These are phyloP conservation scores for Riparia riparia DNA, from an alignment of 2,113 vertebrate species.

Conservation along the genomic window DNA sequence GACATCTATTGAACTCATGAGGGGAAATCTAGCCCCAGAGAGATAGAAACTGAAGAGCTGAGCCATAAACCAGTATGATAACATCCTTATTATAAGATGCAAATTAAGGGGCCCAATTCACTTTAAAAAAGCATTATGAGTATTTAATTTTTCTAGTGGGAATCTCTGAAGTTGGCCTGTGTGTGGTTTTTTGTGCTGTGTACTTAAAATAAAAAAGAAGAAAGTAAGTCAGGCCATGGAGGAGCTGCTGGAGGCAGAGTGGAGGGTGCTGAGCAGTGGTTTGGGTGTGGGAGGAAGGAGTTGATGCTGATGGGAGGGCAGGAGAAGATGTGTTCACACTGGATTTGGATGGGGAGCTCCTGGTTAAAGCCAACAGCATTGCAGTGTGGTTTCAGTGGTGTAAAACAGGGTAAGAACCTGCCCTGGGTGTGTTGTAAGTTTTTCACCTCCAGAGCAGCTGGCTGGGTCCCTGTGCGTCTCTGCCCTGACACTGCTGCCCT, in stretches of 20 bases:
- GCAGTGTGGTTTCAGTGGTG: background rate
- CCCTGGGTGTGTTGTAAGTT: background rate
- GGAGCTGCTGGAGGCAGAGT: slow-evolving; percentile 44
- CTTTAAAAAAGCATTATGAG: slow-evolving; percentile 84
- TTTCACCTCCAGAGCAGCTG: background rate
- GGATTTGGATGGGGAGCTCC: background rate
- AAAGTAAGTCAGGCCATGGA: background rate
- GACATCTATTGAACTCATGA: slow-evolving; percentile 81
- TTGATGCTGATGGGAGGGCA: background rate
- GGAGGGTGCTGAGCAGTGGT: background rate
- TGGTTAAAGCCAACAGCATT: background rate
- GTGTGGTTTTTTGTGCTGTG: slow-evolving; percentile 47
- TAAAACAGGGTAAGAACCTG: background rate
- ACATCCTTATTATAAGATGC: slow-evolving; percentile 87
- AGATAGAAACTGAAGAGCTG: slow-evolving; percentile 81
- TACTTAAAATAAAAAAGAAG: slow-evolving; percentile 61
- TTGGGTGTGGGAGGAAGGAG: background rate
- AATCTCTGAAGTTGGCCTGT: slow-evolving; percentile 78
- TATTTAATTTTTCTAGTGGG: slow-evolving; percentile 86
- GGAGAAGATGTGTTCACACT: background rate
- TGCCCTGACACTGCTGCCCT: background rate
- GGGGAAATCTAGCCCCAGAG: slow-evolving; percentile 83
- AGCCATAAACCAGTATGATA: slow-evolving; percentile 83
- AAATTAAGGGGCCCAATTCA: slow-evolving; percentile 84
- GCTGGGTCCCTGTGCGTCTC: rapidly evolving